Conservation (phyloP, 2,113 vertebrate genomes). For the Lycocorax pyrrhopterus region DNA sequence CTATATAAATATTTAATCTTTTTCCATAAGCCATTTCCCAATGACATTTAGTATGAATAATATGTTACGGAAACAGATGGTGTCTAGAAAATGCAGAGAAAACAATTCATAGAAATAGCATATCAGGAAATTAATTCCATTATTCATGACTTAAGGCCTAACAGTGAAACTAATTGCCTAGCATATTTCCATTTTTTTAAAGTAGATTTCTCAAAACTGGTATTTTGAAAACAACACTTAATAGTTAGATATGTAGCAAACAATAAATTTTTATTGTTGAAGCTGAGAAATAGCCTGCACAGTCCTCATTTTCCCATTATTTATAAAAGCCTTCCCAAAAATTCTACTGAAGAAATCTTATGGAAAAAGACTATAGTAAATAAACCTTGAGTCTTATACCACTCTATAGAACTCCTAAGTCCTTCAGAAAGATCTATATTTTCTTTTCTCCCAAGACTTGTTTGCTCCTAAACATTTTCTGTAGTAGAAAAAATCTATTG, state of each 20-base stretch:
- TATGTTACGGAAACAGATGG: slow-evolving; percentile 21
- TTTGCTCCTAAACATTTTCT: neutral
- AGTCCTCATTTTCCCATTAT: neutral
- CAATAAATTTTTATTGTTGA: neutral
- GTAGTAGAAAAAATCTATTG: neutral
- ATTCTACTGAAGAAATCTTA: neutral
- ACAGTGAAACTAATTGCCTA: neutral
- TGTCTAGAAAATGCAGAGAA: slow-evolving; percentile 27
- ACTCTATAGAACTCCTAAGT: neutral
- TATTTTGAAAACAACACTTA: neutral
- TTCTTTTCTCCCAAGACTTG: neutral
- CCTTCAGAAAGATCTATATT: neutral
- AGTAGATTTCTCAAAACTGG: neutral
- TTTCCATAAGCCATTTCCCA: neutral
- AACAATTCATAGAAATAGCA: slow-evolving; percentile 4
- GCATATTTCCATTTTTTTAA: neutral
- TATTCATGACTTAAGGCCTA: slow-evolving; percentile 27
- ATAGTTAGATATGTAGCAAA: neutral
- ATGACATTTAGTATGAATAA: slow-evolving; percentile 20
- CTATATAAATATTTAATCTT: slow-evolving; percentile 25
- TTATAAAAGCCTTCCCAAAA: neutral
- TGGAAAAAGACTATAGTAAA: neutral
- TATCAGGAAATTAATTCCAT: slow-evolving; percentile 59
- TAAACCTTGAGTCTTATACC: neutral
- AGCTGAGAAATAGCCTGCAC: neutral